Conservation (phyloP, 2,888 invertebrate species). For the Drosophila antonietae region DNA sequence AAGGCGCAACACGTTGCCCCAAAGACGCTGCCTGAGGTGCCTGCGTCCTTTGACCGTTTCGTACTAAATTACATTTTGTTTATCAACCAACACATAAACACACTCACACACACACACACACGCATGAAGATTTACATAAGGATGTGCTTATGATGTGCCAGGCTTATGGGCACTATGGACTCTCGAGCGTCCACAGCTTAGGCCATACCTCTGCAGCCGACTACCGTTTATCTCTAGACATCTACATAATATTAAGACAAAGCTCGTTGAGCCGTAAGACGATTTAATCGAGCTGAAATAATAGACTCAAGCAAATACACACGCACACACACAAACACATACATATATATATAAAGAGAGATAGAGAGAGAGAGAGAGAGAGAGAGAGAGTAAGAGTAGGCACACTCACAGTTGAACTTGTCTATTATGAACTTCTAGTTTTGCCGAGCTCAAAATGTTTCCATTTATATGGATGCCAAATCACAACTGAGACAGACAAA, state of each 20-base stretch:
- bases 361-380: too few species aligned
- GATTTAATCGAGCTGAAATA: slow-evolving; percentile 80
- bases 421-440: slow-evolving; percentile 41
- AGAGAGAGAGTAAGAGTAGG: too few species aligned
- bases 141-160: slow-evolving; percentile 76
- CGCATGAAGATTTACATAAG: slow-evolving; percentile 68
- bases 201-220: slow-evolving; percentile 11
- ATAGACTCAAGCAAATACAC: slow-evolving; percentile 69
- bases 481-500: neutral
- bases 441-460: neutral
- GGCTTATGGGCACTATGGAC: slow-evolving; percentile 74
- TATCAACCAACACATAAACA: slow-evolving; percentile 63
- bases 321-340: neutral
- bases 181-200: slow-evolving; percentile 28
- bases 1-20: slow-evolving; percentile 76
- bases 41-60: slow-evolving; percentile 52
- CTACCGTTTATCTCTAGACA: slow-evolving; percentile 66
- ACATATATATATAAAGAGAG: neutral
- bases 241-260: slow-evolving; percentile 79
- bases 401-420: slow-evolving; percentile 23
- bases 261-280: slow-evolving; percentile 79
- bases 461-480: neutral
- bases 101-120: slow-evolving; percentile 32
- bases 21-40: slow-evolving; percentile 65
- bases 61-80: slow-evolving; percentile 78